phyloP scores from a whole-genome alignment of 2,888 invertebrate species.

The Venustoraphidia nigricollis region DNA sequence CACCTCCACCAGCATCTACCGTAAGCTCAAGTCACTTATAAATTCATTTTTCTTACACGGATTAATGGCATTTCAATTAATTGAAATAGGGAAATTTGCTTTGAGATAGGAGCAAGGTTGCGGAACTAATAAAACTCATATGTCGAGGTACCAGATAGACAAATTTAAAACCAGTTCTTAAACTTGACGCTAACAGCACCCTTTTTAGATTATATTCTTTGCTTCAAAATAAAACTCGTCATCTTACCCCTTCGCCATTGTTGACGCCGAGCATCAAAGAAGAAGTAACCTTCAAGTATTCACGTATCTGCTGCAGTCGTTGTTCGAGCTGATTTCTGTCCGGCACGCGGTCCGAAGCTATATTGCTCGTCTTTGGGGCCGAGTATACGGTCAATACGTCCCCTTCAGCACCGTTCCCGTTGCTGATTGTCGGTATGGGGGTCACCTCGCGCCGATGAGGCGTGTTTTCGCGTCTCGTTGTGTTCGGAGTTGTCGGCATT shows the following conservation, averaged over 20 bases:
- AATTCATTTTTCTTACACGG: no score
- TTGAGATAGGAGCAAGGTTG: no score
- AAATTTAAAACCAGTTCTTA: neutral
- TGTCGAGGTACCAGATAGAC: no score
- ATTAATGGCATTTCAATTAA: no score
- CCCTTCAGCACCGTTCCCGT: neutral
- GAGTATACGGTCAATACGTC: neutral
- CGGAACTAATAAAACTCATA: no score
- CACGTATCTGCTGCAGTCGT: constrained; percentile 52
- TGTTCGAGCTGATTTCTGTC: constrained; percentile 53
- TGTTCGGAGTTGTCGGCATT: constrained; percentile 3
- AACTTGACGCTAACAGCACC: neutral
- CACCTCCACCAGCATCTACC: no score
- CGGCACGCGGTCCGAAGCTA: constrained; percentile 20
- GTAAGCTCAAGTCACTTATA: no score
- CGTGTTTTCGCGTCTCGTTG: neutral
- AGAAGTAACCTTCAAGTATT: constrained; percentile 55
- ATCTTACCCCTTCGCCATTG: constrained; percentile 49
- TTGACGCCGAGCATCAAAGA: constrained; percentile 53
- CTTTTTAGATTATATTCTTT: constrained; percentile 6
- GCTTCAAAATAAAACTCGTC: neutral
- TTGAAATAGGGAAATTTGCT: no score
- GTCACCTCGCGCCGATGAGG: neutral
- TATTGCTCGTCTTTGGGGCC: no score
- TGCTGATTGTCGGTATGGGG: neutral